phyloP scores from a whole-genome alignment of 2,797 vertebrate genomes.

The Crotalus adamanteus region DNA sequence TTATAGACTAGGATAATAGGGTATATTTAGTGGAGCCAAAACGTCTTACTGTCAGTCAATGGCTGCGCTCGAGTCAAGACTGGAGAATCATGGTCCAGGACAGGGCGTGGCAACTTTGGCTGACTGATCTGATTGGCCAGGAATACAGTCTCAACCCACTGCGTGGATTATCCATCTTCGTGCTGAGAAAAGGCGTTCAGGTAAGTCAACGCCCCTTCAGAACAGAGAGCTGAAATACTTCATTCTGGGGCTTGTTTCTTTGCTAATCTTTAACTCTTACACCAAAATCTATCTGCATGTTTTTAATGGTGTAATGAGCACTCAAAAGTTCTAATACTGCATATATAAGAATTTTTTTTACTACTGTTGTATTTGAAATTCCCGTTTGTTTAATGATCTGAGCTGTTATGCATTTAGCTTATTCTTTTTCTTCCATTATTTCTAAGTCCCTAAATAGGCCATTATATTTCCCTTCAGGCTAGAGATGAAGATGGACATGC shows the following conservation, averaged over 20 bases:
- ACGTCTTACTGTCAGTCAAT: too few species aligned
- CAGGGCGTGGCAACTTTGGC: too few species aligned
- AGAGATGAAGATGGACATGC: conserved; percentile 99
- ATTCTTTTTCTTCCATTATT: conserved; percentile 82
- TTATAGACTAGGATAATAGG: too few species aligned
- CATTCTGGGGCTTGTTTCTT: conserved; percentile 65
- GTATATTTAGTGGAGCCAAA: too few species aligned
- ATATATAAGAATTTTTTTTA: conserved; percentile 75
- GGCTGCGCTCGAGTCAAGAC: too few species aligned
- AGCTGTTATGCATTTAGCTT: conserved; percentile 81
- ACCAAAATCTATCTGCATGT: conserved; percentile 71
- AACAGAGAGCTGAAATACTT: conserved; percentile 64
- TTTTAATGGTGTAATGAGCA: conserved; percentile 64
- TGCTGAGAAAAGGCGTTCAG: too few species aligned
- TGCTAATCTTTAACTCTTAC: conserved; percentile 65
- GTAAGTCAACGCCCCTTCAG: too few species aligned
- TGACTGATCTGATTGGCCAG: too few species aligned
- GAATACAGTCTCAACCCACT: too few species aligned
- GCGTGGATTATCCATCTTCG: too few species aligned
- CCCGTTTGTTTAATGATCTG: conserved; percentile 78
- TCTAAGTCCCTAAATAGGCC: conserved; percentile 99
- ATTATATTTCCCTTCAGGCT: conserved; percentile 99
- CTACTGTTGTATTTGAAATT: conserved; percentile 79
- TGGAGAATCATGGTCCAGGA: too few species aligned
- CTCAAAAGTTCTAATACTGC: conserved; percentile 72